Evolutionary conservation across 1,140 invertebrate genomes (phyloP), one percentile per base, ranked within the genome.

Genomic region (Leptonema lineaticorne): DNA sequence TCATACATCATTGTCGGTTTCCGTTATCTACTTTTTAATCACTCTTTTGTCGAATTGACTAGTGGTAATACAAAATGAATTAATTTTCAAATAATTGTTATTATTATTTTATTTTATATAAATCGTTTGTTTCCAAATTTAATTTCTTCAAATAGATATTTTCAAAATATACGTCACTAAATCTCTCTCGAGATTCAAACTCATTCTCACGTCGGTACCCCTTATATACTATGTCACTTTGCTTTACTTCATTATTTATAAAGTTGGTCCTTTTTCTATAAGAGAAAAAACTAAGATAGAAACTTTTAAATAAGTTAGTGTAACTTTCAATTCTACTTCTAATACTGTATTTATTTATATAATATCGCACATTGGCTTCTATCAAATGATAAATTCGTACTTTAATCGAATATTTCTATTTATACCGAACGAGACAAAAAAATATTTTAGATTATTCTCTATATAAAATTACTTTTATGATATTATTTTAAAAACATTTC

Each of bases 181-280:
- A n/a, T 26, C 1, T 2, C 50, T 53, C 50, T 53, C 50, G 50
- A 24, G 50, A 53, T 53, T 53, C 20, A 2, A 22, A 22, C 50
- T 53, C 50, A 53, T 53, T 22, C 50, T 14, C 50, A 14, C 24
- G 50, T 14, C 50, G 22, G 11, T 50, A 9, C 7, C 46, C 24
- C 22, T 50, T 18, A 11, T 26, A 7, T 14, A 2, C 37, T 16
- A 2, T n/a, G 37, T 45, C 37, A 45, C 37, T 45, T 45, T 45
- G 11, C 20, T 24, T 11, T 26, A 26, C 2, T 24, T 53, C 50
- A 53, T 53, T 53, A 53, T 53, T 53, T 53, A 53, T 53, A 26
- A 26, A 24, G 50, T 53, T 53, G 27, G 50, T 24, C 50, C 50
- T 53, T 53, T 53, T 53, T 26, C 50, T 53, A 26, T 24, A 53